Conservation (phyloP, 2,888 invertebrate genomes). For the Odontocerum albicorne region DNA sequence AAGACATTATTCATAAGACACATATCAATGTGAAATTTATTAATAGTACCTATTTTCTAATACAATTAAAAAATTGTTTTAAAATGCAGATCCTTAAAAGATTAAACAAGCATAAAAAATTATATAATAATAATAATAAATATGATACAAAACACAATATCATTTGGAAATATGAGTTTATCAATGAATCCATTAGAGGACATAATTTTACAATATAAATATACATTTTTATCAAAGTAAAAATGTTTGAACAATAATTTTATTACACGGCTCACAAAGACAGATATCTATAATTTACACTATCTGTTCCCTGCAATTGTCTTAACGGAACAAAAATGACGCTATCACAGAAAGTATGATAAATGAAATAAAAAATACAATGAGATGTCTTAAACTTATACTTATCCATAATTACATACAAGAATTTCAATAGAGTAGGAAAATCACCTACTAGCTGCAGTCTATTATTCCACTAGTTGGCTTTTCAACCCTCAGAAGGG, state of each 20-base stretch:
- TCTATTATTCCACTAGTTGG: constrained; percentile 17
- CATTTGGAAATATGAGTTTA: constrained; percentile 16
- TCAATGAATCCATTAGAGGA: constrained; percentile 25
- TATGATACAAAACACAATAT: constrained; percentile 36
- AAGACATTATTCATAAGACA: too few relatives aligned
- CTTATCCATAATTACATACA: constrained; percentile 22
- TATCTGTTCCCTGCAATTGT: constrained; percentile 16
- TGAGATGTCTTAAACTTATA: constrained; percentile 14
- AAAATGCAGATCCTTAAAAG: constrained; percentile 37
- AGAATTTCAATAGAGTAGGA: constrained; percentile 4
- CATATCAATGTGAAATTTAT: constrained; percentile 35
- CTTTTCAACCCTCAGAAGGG: too few relatives aligned
- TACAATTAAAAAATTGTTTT: constrained; percentile 32
- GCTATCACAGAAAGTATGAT: constrained; percentile 37
- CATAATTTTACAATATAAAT: constrained; percentile 31
- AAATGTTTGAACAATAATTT: constrained; percentile 23
- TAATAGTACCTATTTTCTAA: constrained; percentile 25
- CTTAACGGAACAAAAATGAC: constrained; percentile 27
- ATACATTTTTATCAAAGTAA: constrained; percentile 18
- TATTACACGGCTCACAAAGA: constrained; percentile 25
- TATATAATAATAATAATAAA: constrained; percentile 31
- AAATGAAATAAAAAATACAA: constrained; percentile 31
- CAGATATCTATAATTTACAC: constrained; percentile 29
- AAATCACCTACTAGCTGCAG: constrained; percentile 26
- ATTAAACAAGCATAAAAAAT: constrained; percentile 36